Evolutionary conservation across 1,140 invertebrate species (phyloP).

Genomic region (Uloborus diversus): DNA sequence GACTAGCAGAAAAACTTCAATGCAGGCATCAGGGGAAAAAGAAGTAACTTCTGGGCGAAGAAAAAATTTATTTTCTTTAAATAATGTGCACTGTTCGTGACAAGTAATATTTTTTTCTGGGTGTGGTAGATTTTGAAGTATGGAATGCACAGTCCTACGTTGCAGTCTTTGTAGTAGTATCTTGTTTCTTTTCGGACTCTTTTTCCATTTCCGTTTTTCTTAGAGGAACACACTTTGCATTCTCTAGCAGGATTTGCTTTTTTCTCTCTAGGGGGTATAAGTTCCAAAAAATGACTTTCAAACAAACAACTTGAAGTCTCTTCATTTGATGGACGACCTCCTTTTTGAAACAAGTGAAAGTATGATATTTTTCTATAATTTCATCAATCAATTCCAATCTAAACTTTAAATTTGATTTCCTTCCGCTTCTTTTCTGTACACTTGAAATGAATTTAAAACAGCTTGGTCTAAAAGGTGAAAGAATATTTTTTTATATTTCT

Average conservation of each 20-base stretch:
- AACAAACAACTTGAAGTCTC: neutral
- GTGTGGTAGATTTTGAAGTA: no score
- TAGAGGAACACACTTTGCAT: no score
- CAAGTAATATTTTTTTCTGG: no score
- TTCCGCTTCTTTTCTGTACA: constrained; percentile 16
- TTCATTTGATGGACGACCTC: neutral
- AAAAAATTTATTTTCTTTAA: no score
- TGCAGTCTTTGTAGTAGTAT: no score
- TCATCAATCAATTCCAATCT: neutral
- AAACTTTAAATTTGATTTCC: neutral
- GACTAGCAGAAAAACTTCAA: no score
- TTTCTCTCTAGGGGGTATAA: neutral
- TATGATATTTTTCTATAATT: constrained; percentile 13
- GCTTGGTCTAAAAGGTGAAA: neutral
- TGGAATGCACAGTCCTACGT: no score
- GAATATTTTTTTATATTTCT: constrained; percentile 22
- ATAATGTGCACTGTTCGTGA: no score
- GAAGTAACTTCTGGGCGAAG: no score
- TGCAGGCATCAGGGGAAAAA: no score
- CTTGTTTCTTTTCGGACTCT: no score
- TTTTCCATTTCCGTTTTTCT: no score
- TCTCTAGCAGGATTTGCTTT: neutral
- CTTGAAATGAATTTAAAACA: neutral
- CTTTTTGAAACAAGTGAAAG: neutral
- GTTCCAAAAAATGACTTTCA: neutral